Percentiles rank a stretch among this genome's conserved stretches.
These are phyloP conservation scores for Operophtera brumata DNA, from an alignment of 2,888 invertebrate species.

Conservation along the genomic window DNA sequence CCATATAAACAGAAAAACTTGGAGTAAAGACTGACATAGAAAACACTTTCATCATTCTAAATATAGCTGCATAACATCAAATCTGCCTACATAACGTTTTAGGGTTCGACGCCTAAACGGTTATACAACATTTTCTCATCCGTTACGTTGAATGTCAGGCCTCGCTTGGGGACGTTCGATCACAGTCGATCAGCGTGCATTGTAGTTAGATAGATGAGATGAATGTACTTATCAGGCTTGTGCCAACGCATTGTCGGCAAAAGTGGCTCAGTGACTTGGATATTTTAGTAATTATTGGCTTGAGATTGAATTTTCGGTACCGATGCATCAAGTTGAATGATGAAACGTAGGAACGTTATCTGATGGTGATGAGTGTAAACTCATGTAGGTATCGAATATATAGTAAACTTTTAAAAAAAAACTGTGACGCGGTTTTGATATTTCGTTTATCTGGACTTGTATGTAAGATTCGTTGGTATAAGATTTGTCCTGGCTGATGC, in stretches of 20 bases:
- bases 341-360: neutral
- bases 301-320: neutral
- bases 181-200: conserved; percentile 45
- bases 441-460: no score
- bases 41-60: neutral
- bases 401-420: no score
- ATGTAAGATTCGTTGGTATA: no score
- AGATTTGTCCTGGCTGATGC: no score
- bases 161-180: conserved; percentile 58
- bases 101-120: conserved; percentile 22
- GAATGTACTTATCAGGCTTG: conserved; percentile 33
- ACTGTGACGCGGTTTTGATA: no score
- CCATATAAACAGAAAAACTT: no score
- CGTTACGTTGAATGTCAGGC: conserved; percentile 32
- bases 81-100: neutral
- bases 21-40: no score
- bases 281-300: conserved; percentile 23
- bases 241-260: conserved; percentile 49
- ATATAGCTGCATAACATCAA: neutral
- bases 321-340: neutral
- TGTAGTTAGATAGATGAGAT: conserved; percentile 38
- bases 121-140: conserved; percentile 27
- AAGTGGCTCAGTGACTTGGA: conserved; percentile 52
- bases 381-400: no score
- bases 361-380: no score